Percentiles rank a stretch among this genome's conserved stretches.
Evolutionary conservation across 2,888 invertebrate genomes (phyloP).

Genomic region (Drosophila pseudotakahashii): DNA sequence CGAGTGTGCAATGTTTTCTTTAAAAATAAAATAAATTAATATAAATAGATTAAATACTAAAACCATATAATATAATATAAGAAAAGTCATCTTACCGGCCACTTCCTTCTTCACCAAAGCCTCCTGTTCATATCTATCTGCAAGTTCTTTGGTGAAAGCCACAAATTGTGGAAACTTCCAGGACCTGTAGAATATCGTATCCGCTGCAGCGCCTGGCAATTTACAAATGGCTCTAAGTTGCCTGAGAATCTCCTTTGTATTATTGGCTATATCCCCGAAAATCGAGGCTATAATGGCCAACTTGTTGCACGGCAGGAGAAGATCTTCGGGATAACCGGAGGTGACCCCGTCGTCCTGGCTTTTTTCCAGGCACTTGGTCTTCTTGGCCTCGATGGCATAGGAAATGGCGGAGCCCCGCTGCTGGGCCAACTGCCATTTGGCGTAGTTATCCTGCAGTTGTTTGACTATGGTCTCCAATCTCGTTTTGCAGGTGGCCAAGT

Average conservation of each 20-base stretch:
- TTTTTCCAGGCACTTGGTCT: constrained; percentile 72
- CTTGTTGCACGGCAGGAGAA: constrained; percentile 76
- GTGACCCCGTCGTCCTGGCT: constrained; percentile 14
- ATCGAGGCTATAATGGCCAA: constrained; percentile 76
- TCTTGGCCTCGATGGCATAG: constrained; percentile 79
- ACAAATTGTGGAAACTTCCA: constrained; percentile 80
- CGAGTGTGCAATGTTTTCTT: constrained; percentile 81
- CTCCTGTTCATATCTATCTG: constrained; percentile 72
- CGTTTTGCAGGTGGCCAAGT: constrained; percentile 60
- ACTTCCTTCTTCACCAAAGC: constrained; percentile 73
- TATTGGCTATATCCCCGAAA: constrained; percentile 76
- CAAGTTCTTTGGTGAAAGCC: constrained; percentile 65
- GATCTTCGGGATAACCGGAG: constrained; percentile 68
- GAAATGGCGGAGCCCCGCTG: constrained; percentile 80
- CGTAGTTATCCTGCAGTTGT: constrained; percentile 70
- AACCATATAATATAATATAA: no score
- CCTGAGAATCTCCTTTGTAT: constrained; percentile 63
- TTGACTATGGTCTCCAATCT: constrained; percentile 72
- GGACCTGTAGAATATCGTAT: constrained; percentile 75
- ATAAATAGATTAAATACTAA: no score
- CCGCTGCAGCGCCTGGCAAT: constrained; percentile 57
- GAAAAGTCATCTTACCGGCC: no score
- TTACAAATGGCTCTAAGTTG: constrained; percentile 75
- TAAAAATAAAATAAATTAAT: background rate
- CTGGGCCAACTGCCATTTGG: constrained; percentile 82